A percentile compares a stretch with the other conserved stretches of the same genome.
These are phyloP conservation scores for Typhlomys cinereus DNA, from an alignment of 2,113 vertebrate genomes.

Conservation along the genomic window DNA sequence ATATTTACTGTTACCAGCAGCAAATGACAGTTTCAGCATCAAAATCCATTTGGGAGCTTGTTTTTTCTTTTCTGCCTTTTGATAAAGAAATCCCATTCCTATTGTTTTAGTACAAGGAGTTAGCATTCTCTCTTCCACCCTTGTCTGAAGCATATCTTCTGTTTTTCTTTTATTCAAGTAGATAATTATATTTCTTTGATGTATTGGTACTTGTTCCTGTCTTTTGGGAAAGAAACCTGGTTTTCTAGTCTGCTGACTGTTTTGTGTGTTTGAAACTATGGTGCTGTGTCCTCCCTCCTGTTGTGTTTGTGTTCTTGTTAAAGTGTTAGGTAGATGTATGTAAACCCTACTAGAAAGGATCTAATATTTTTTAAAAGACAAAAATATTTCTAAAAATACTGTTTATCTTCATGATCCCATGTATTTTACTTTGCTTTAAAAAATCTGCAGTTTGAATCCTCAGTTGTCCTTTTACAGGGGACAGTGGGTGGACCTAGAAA, in stretches of 20 bases:
- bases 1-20: constrained; percentile 90
- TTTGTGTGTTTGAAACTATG: constrained; percentile 81
- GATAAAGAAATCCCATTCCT: constrained; percentile 81
- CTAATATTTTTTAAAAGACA: constrained; percentile 76
- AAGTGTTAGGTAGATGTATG: constrained; percentile 83
- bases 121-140: constrained; percentile 84
- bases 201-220: constrained; percentile 83
- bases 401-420: constrained; percentile 84
- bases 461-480: constrained; percentile 40
- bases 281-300: constrained; percentile 80
- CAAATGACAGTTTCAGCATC: constrained; percentile 86
- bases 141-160: constrained; percentile 78
- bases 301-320: constrained; percentile 82
- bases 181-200: constrained; percentile 83
- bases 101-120: constrained; percentile 88
- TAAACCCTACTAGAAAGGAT: constrained; percentile 85
- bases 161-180: constrained; percentile 84
- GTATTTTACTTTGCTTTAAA: constrained; percentile 80
- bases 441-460: constrained; percentile 70
- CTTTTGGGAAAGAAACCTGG: constrained; percentile 80
- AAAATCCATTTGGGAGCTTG: constrained; percentile 86
- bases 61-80: constrained; percentile 80
- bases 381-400: constrained; percentile 77
- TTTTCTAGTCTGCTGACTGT: constrained; percentile 78
- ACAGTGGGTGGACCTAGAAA: constrained; percentile 36